A percentile compares a stretch with the other conserved stretches of the same genome.
These are phyloP conservation scores for Nephrotoma appendiculata DNA, from an alignment of 2,888 invertebrate species.

Conservation along the genomic window DNA sequence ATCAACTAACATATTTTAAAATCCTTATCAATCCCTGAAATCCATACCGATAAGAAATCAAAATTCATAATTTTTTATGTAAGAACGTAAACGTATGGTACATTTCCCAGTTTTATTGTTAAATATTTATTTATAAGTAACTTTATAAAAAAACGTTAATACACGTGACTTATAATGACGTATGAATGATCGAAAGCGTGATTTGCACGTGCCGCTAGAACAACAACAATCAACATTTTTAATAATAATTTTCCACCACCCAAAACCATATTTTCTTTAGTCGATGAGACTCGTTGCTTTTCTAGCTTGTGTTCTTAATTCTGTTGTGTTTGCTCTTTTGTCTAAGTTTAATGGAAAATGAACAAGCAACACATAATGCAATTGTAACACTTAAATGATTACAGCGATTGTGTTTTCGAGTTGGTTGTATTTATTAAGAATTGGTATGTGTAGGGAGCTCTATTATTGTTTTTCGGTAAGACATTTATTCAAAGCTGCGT, in stretches of 20 bases:
- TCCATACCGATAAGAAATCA: background rate
- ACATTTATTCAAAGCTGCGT: background rate
- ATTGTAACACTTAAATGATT: background rate
- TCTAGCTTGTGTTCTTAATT: background rate
- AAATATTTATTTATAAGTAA: background rate
- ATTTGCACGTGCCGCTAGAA: slow-evolving; percentile 22
- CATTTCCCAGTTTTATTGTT: background rate
- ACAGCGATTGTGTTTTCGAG: background rate
- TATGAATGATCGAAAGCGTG: slow-evolving; percentile 37
- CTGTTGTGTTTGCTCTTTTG: background rate
- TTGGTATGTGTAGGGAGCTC: background rate
- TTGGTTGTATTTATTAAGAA: background rate
- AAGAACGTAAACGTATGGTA: background rate
- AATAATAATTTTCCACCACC: background rate
- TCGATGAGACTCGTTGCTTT: background rate
- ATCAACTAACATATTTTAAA: background rate
- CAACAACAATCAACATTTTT: background rate
- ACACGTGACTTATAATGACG: slow-evolving; percentile 35
- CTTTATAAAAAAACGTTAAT: slow-evolving; percentile 6
- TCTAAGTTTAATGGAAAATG: background rate
- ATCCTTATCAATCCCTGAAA: background rate
- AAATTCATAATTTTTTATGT: background rate
- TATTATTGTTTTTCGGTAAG: background rate
- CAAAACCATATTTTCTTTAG: background rate
- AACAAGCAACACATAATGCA: background rate